phyloP scores from a whole-genome alignment of 2,888 invertebrate genomes.

The Eulithis testata region DNA sequence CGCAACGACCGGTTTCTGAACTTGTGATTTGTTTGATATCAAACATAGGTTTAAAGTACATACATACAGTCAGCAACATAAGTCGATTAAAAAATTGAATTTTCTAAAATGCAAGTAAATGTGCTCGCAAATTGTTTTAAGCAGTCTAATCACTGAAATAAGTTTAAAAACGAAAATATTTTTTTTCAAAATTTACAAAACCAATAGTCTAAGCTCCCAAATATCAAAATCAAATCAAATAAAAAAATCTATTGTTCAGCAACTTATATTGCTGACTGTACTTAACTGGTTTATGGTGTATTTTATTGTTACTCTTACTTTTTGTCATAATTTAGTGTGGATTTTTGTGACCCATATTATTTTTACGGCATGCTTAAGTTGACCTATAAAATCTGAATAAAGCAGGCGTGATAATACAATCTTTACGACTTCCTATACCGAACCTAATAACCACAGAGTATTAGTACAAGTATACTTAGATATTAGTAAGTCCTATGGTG shows the following conservation, averaged over 20 bases:
- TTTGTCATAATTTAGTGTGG: slow-evolving; percentile 40
- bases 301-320: slow-evolving; percentile 56
- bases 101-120: no score
- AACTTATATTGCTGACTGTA: no score
- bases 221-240: no score
- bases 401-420: slow-evolving; percentile 22
- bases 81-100: no score
- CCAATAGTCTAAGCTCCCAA: no score
- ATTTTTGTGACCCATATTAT: slow-evolving; percentile 49
- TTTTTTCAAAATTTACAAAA: no score
- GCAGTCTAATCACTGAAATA: no score
- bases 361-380: slow-evolving; percentile 27
- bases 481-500: slow-evolving; percentile 9
- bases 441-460: neutral
- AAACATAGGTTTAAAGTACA: slow-evolving; percentile 4
- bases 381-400: slow-evolving; percentile 7
- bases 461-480: neutral
- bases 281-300: slow-evolving; percentile 42
- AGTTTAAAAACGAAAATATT: no score
- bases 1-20: slow-evolving; percentile 56
- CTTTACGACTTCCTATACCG: slow-evolving; percentile 11
- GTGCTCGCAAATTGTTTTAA: no score
- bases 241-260: no score
- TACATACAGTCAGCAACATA: neutral
- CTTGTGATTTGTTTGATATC: slow-evolving; percentile 34